Percentiles rank a stretch among this genome's conserved stretches.
Conservation (phyloP, 2,888 invertebrate species). For the Bellardia bayeri region DNA sequence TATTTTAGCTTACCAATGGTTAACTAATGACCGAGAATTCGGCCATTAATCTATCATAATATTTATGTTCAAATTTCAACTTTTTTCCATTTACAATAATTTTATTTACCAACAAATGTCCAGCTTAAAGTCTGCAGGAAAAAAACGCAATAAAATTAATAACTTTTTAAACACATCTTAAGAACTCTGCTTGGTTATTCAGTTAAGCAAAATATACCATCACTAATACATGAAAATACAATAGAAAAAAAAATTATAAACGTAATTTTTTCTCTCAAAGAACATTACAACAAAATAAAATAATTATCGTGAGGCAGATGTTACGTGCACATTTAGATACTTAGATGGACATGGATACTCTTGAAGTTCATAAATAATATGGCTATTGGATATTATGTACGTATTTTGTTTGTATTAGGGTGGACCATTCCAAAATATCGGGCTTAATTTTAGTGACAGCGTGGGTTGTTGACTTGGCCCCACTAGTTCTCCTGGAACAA, state of each 20-base stretch:
- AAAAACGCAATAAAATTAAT: constrained; percentile 58
- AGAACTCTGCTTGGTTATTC: constrained; percentile 19
- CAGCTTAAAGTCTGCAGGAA: constrained; percentile 4
- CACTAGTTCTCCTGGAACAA: too few relatives aligned
- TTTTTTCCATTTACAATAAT: neutral
- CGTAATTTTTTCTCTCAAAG: neutral
- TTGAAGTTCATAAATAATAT: constrained; percentile 1
- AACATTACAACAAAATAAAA: neutral
- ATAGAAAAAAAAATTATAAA: neutral
- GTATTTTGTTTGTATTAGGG: neutral
- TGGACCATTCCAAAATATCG: neutral
- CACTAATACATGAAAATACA: neutral
- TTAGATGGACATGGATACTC: neutral
- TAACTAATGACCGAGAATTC: too few relatives aligned
- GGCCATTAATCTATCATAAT: constrained; percentile 51
- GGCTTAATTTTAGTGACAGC: too few relatives aligned
- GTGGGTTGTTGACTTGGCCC: too few relatives aligned
- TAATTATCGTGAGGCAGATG: constrained; percentile 34
- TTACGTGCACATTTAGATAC: neutral
- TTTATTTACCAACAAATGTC: constrained; percentile 53
- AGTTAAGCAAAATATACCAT: constrained; percentile 21
- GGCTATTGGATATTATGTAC: neutral
- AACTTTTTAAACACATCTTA: constrained; percentile 58
- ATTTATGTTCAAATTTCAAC: constrained; percentile 30
- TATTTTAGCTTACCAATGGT: too few relatives aligned